Base-by-base conservation (phyloP, 2,797 vertebrate genomes). In the Microcaecilia unicolor region DNA sequence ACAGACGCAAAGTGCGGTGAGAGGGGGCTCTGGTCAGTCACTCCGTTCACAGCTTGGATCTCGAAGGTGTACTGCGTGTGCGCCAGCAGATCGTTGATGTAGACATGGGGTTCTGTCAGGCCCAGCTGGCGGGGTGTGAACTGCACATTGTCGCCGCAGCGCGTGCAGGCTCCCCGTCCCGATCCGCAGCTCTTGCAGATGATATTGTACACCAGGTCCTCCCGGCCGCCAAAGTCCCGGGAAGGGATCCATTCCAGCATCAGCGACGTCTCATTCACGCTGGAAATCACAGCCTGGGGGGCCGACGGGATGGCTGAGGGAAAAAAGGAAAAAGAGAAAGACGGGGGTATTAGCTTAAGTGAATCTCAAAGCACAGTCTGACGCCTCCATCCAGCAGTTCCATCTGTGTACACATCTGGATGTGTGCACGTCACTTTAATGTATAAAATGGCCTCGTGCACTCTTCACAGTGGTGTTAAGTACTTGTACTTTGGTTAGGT, bases 61-160 rank as follows among this genome's bases (percentile, higher is more conserved):
- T 96, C 92, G 1, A 98, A 98, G 55, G 92, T 95, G 78, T 97
- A 98, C 55, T 89, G 91, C 0, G 93, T 97, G 80, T 98, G 93
- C 0, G 93, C 93, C 52, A 95, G 76, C 31, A 98, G 85, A 52
- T 96, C 90, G 0, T 86, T 93, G 80, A 98, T 90, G 61, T 86
- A 85, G 29, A 97, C 79, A 1, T 58, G 67, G 0, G 82, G 73
- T 48, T 91, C 81, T 0, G 77, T 90, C 41, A 97, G 78, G 28
- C 94, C 93, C 54, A 97, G 84, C 74, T 97, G 93, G 3, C 92
- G 89, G 0, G 94, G 93, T 0, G 85, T 51, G 1, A 96, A 97
- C 67, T 91, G 91, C 27, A 98, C 93, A 0, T 94, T 92, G 78
- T 95, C 92, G 8, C 93, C 93, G 0, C 94, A 98, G 62, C 92